Evolutionary conservation across 2,888 invertebrate species (phyloP).

Genomic region (Chloroclysta siterata): DNA sequence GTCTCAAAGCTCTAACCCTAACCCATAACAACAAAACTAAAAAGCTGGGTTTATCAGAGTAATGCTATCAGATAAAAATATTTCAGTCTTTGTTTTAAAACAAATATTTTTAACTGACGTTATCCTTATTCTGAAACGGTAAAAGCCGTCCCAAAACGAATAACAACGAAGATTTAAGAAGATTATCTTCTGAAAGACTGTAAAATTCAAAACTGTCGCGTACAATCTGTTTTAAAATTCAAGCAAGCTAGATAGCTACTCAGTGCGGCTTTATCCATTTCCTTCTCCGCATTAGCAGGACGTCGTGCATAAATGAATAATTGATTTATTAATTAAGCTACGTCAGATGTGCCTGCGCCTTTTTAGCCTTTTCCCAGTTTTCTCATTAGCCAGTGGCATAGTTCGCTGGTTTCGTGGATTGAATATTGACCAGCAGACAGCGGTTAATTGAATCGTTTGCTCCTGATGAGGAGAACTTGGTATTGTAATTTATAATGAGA

Average conservation of each 20-base stretch:
- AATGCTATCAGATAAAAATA: too few species aligned
- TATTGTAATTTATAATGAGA: conserved; percentile 20
- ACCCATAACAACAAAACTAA: too few species aligned
- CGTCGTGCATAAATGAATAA: conserved; percentile 77
- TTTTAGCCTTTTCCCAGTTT: conserved; percentile 37
- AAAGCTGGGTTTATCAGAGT: too few species aligned
- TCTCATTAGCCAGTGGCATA: conserved; percentile 33
- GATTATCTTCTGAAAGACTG: too few species aligned
- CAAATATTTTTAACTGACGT: too few species aligned
- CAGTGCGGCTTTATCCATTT: conserved; percentile 39
- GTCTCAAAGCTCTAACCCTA: too few species aligned
- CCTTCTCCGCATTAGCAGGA: conserved; percentile 54
- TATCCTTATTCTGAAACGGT: too few species aligned
- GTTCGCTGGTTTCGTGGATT: conserved; percentile 32
- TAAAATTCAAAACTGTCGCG: neutral
- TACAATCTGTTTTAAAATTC: conserved; percentile 33
- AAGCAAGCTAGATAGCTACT: conserved; percentile 34
- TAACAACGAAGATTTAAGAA: too few species aligned
- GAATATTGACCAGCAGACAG: conserved; percentile 34
- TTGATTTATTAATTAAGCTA: conserved; percentile 75
- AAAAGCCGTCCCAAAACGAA: too few species aligned
- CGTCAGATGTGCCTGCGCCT: conserved; percentile 50
- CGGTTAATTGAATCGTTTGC: conserved; percentile 20
- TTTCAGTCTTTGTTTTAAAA: too few species aligned
- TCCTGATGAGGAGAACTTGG: conserved; percentile 5